phyloP scores from a whole-genome alignment of 2,888 invertebrate species.

The Tipula lateralis region DNA sequence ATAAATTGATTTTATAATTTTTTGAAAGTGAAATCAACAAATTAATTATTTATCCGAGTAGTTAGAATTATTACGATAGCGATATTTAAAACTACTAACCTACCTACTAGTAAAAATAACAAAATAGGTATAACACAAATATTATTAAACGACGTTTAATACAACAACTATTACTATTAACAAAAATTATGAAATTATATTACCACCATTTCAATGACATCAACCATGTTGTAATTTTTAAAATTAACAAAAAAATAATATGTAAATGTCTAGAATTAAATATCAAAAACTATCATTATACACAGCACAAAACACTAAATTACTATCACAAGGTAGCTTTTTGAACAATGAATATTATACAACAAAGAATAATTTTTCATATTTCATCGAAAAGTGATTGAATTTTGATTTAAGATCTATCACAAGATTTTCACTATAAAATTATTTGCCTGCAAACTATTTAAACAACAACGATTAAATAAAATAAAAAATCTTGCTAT shows the following conservation, averaged over 20 bases:
- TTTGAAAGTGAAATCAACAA: not conserved
- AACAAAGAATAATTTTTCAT: not conserved
- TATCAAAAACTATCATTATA: not conserved
- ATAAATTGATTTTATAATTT: not conserved
- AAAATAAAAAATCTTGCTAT: not conserved
- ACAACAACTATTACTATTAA: not conserved
- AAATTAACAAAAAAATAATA: not conserved
- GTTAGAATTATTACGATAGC: not conserved
- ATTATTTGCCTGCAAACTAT: not conserved
- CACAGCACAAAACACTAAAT: not conserved
- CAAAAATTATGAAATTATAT: not conserved
- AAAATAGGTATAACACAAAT: not conserved
- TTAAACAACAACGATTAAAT: not conserved
- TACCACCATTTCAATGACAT: constrained; percentile 6
- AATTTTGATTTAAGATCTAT: not conserved
- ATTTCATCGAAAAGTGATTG: not conserved
- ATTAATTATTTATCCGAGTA: not conserved
- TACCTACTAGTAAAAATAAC: not conserved
- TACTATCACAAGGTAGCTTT: not conserved
- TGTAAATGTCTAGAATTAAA: not conserved
- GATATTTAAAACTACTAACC: not conserved
- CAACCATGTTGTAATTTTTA: not conserved
- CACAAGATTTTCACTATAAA: not conserved
- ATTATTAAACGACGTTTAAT: not conserved
- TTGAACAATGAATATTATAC: not conserved